phyloP scores from a whole-genome alignment of 2,113 vertebrate species.

The Paedocypris sp. region DNA sequence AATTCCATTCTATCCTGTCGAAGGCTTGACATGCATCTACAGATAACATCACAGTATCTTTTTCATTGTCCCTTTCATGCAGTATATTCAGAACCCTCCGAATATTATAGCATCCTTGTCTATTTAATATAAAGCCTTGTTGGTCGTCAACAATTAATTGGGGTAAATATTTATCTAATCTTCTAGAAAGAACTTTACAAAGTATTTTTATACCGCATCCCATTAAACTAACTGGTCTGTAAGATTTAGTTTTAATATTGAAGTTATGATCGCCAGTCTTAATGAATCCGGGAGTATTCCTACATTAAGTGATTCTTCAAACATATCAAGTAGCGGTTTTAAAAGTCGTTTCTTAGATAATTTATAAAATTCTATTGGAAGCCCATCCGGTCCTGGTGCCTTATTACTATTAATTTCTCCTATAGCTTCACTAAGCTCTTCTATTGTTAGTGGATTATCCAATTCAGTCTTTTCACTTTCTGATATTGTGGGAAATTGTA shows the following conservation, averaged over 20 bases:
- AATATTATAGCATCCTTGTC: conserved; percentile 10
- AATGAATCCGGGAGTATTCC: conserved; percentile 16
- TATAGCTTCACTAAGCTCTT: conserved; percentile 9
- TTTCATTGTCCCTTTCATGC: conserved; percentile 8
- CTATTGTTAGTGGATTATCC: background rate
- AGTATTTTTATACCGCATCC: conserved; percentile 23
- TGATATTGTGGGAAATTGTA: conserved; percentile 3
- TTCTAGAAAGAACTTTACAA: conserved; percentile 16
- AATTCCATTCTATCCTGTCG: conserved; percentile 3
- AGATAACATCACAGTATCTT: conserved; percentile 9
- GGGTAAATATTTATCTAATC: conserved; percentile 18
- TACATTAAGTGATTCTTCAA: conserved; percentile 9
- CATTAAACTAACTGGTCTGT: conserved; percentile 14
- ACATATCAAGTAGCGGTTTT: conserved; percentile 22
- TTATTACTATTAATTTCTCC: conserved; percentile 17
- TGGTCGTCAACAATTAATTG: conserved; percentile 8
- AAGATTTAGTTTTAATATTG: conserved; percentile 18
- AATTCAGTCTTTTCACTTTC: background rate
- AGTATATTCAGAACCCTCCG: conserved; percentile 13
- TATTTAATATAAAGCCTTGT: conserved; percentile 21
- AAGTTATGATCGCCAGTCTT: conserved; percentile 16
- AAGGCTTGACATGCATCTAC: conserved; percentile 10
- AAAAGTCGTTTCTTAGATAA: conserved; percentile 21
- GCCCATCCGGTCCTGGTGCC: conserved; percentile 4
- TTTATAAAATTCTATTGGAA: conserved; percentile 29